phyloP scores from a whole-genome alignment of 2,888 invertebrate species.

The Agriopis leucophaearia region DNA sequence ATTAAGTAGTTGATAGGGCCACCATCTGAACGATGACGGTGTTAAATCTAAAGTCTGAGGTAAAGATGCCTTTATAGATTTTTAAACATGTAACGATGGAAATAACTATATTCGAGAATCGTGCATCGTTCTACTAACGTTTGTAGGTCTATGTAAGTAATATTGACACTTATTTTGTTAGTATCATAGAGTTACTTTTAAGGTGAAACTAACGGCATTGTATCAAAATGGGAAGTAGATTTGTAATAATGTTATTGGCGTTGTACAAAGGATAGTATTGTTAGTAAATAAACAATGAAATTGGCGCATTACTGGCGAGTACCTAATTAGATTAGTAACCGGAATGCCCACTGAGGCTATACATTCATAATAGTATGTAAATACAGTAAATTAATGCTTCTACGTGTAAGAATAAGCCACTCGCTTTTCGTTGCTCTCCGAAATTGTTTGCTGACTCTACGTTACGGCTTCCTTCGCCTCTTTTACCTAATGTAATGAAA shows the following conservation, averaged over 20 bases:
- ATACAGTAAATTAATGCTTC: slow-evolving; percentile 69
- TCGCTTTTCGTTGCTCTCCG: slow-evolving; percentile 76
- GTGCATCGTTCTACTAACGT: slow-evolving; percentile 82
- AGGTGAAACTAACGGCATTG: slow-evolving; percentile 79
- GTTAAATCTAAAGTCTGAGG: slow-evolving; percentile 86
- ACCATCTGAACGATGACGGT: slow-evolving; percentile 81
- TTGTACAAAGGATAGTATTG: slow-evolving; percentile 85
- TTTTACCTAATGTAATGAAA: slow-evolving; percentile 43
- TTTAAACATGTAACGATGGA: slow-evolving; percentile 79
- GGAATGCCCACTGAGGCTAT: slow-evolving; percentile 81
- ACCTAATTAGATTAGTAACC: slow-evolving; percentile 85
- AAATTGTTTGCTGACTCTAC: slow-evolving; percentile 62
- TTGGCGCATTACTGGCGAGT: slow-evolving; percentile 87
- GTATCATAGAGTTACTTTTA: slow-evolving; percentile 75
- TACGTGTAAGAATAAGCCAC: slow-evolving; percentile 71
- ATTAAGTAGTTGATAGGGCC: slow-evolving; percentile 78
- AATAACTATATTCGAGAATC: slow-evolving; percentile 75
- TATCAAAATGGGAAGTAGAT: slow-evolving; percentile 78
- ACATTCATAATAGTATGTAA: slow-evolving; percentile 70
- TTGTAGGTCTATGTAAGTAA: slow-evolving; percentile 79
- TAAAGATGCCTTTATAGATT: slow-evolving; percentile 86
- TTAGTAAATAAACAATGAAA: slow-evolving; percentile 81
- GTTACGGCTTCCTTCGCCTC: slow-evolving; percentile 59
- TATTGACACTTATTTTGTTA: slow-evolving; percentile 85
- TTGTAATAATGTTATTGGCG: slow-evolving; percentile 82